Evolutionary conservation across 2,113 vertebrate species (phyloP), one percentile per base, ranked within the genome.

Genomic region (Elachura formosa): DNA sequence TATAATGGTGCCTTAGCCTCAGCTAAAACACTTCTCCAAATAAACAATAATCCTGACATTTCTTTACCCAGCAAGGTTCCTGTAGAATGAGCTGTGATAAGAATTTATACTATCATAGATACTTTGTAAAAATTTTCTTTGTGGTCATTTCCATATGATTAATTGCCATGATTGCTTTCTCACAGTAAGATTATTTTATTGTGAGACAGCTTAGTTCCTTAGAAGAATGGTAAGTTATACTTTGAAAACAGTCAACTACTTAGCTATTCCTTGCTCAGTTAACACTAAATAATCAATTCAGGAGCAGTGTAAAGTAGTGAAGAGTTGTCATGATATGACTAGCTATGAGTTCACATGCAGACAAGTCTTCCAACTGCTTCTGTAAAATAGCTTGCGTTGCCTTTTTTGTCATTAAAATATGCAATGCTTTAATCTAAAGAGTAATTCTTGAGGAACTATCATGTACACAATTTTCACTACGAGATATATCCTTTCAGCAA

Each of bases 391-490:
- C 2, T 28, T 14, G 23, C 4, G 3, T 45, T 82, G 12, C 6
- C 38, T 78, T 68, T 55, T 29, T 86, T 78, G 8, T 45, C 25
- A 38, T 58, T 86, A 63, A 64, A 87, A 38, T 76, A 51, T 4
- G 2, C 13, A 68, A 23, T 48, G 36, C 5, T 49, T 1, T 38
- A 54, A 21, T 59, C 26, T 72, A 63, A 28, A 43, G 25, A 21
- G 4, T 64, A 55, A 29, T 59, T 80, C 29, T 38, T 46, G 10
- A 67, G 26, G 26, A 79, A 24, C 10, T 59, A 12, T 8, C 5
- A 31, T 0, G 2, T 33, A 43, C 9, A 4, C 1, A 19, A 2
- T 58, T 40, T 75, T 63, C 20, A 20, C 4, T 0, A 1, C 36
- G 33, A 67, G 20, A 54, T 34, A n/a, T 9, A 67, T 13, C 8